Conservation (phyloP, 2,113 vertebrate species). For the Xiphophorus hellerii region DNA sequence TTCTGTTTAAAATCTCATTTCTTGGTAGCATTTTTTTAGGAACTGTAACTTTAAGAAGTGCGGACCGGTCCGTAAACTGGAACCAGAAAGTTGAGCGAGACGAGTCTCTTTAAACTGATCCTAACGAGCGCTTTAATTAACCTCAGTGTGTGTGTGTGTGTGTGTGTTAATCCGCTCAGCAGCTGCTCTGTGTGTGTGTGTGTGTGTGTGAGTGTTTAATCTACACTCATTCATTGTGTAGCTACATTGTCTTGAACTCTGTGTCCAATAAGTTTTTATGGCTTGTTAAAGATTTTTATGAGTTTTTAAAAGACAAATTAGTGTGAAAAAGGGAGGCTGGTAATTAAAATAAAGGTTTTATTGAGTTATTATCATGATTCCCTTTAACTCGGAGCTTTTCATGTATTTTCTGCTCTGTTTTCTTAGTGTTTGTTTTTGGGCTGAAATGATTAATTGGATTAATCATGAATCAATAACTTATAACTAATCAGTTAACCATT, state of each 20-base stretch:
- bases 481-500: no score
- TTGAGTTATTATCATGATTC: neutral
- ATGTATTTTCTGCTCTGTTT: no score
- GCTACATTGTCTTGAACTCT: neutral
- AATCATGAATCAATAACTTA: no score
- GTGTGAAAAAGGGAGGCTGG: neutral
- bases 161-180: conserved; percentile 31
- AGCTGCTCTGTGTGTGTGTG: conserved; percentile 23
- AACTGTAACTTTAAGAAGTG: no score
- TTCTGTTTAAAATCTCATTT: no score
- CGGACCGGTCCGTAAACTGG: neutral
- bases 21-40: no score
- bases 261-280: neutral
- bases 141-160: conserved; percentile 22
- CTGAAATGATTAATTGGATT: no score
- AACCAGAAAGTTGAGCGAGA: conserved; percentile 41
- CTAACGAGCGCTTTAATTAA: conserved; percentile 22
- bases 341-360: neutral
- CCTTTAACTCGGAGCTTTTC: no score
- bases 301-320: neutral
- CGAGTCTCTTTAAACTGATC: conserved; percentile 1
- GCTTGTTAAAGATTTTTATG: neutral
- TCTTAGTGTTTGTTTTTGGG: no score
- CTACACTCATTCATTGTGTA: neutral
- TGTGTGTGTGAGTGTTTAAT: neutral